phyloP scores from a whole-genome alignment of 2,797 vertebrate genomes.

The Sebastes vulpes region DNA sequence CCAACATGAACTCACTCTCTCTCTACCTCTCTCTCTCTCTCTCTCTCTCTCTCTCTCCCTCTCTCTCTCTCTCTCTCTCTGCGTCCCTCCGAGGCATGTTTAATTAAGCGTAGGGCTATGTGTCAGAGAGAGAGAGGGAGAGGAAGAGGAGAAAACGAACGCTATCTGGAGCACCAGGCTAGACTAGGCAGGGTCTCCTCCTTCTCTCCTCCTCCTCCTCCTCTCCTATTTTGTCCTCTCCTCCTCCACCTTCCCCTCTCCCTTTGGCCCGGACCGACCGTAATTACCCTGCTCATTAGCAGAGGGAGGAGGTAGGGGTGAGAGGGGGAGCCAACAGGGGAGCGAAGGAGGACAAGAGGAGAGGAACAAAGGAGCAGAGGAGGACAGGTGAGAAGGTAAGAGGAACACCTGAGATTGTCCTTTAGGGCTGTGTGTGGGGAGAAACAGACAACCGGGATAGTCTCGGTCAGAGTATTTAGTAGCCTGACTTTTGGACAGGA shows the following conservation, averaged over 20 bases:
- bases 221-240: constrained; percentile 68
- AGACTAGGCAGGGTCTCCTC: constrained; percentile 71
- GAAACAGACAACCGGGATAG: background rate
- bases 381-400: constrained; percentile 57
- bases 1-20: constrained; percentile 33
- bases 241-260: constrained; percentile 46
- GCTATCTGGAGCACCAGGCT: constrained; percentile 77
- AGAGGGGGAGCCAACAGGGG: constrained; percentile 58
- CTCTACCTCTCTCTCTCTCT: constrained; percentile 36
- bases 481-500: background rate
- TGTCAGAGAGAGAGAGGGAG: constrained; percentile 67
- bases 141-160: constrained; percentile 64
- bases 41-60: constrained; percentile 20
- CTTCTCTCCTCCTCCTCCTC: constrained; percentile 70
- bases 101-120: constrained; percentile 85
- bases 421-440: background rate
- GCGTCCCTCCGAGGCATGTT: constrained; percentile 81
- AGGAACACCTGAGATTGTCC: constrained; percentile 21
- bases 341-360: constrained; percentile 62
- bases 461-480: background rate
- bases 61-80: constrained; percentile 6
- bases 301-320: constrained; percentile 58
- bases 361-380: constrained; percentile 59
- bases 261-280: constrained; percentile 73
- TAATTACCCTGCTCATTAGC: constrained; percentile 88